Evolutionary conservation across 2,888 invertebrate species (phyloP).

Genomic region (Platycnemis pennipes): DNA sequence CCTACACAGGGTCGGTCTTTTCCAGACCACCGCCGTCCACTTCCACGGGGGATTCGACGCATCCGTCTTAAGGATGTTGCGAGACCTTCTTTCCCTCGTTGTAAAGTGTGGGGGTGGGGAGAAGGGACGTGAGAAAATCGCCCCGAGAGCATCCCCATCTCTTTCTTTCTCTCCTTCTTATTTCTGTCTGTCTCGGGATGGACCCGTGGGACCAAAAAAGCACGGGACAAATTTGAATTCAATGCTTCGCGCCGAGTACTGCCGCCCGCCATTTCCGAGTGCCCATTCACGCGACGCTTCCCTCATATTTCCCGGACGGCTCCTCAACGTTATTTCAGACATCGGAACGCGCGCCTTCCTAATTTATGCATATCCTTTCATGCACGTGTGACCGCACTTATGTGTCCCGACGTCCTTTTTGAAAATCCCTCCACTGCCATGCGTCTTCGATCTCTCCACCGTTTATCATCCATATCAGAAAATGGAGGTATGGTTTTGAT

Average conservation of each 20-base stretch:
- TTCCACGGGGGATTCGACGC: not conserved
- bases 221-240: not conserved
- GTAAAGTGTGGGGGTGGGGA: not conserved
- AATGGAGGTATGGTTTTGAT: too few species aligned
- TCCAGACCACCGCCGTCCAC: not conserved
- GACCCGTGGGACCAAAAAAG: not conserved
- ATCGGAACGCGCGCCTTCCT: not conserved
- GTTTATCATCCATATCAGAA: too few species aligned
- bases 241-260: not conserved
- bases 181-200: too few species aligned
- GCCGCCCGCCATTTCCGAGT: not conserved
- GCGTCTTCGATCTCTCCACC: too few species aligned
- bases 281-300: not conserved
- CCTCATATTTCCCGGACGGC: not conserved
- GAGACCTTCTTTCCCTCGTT: not conserved
- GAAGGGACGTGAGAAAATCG: not conserved
- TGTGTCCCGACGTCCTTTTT: too few species aligned
- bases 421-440: too few species aligned
- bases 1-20: not conserved
- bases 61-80: conserved; percentile 16
- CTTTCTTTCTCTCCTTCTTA: not conserved
- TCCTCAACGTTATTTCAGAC: not conserved
- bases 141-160: not conserved
- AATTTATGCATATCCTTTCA: not conserved
- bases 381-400: not conserved